phyloP scores from a whole-genome alignment of 2,113 vertebrate genomes.

The Albula glossodonta region DNA sequence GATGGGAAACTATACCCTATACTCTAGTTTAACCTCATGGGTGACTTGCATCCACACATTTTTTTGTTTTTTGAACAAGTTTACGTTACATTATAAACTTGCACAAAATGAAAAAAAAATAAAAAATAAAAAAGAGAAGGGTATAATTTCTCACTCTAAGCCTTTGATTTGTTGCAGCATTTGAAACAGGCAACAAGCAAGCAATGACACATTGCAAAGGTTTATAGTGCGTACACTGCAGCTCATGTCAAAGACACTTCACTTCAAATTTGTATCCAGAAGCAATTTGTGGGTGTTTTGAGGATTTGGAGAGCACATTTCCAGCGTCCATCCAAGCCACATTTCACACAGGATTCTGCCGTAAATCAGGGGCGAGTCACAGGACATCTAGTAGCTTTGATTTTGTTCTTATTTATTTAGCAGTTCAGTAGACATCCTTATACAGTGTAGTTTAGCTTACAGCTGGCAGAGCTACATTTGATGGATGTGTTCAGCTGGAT shows the following conservation, averaged over 20 bases:
- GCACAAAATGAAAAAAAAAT: too few relatives aligned
- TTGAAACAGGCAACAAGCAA: neutral
- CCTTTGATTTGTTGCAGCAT: neutral
- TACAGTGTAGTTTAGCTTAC: neutral
- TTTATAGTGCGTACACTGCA: neutral
- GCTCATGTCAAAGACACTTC: neutral
- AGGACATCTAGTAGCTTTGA: neutral
- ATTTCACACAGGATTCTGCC: neutral
- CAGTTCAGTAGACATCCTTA: neutral
- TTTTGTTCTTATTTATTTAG: neutral
- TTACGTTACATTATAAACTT: too few relatives aligned
- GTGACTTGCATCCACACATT: too few relatives aligned
- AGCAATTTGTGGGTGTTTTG: neutral
- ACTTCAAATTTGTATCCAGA: neutral
- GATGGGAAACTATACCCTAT: too few relatives aligned
- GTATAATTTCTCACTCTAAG: neutral
- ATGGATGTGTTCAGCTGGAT: neutral
- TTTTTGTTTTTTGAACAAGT: too few relatives aligned
- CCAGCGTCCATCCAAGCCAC: neutral
- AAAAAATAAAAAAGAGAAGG: neutral
- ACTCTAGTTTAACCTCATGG: too few relatives aligned
- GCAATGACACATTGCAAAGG: conserved; percentile 2
- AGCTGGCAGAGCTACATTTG: neutral
- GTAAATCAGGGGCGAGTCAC: neutral
- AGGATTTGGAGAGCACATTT: neutral